Evolutionary conservation across 2,888 invertebrate genomes (phyloP), one percentile per base, ranked within the genome.

Genomic region (Lasioglossum villosulum): DNA sequence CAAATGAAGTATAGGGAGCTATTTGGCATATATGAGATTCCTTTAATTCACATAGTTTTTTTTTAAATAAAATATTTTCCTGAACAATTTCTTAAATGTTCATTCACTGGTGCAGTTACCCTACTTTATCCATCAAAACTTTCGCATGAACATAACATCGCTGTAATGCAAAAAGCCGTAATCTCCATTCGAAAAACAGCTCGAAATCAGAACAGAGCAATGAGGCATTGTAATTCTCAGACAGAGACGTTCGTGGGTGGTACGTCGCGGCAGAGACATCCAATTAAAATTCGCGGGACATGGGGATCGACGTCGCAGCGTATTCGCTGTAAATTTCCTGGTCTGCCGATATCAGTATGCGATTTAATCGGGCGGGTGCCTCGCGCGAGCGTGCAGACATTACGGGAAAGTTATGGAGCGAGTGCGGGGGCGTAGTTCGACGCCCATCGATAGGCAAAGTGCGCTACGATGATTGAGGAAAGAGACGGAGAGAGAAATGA

Each of bases 311-410:
- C 78, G 73, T 77, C 68, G 79, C 71, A 68, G 48, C 42, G 72
- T 48, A 45, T 80, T 81, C 84, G 78, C 82, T 79, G 88, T 89
- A 89, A 89, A 87, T 90, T 89, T 83, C 76, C 82, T 78, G 78
- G 78, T 68, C 83, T 90, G 91, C 90, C 91, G 88, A 90, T 90
- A 89, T 91, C 89, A 89, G 91, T 76, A 81, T 84, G 87, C 84
- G 89, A 83, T 90, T 86, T 86, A 85, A 89, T 82, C 78, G 75
- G 70, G 71, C 78, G 56, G 77, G 56, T 19, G 37, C 66, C 72
- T 71, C 71, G 76, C 78, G 34, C 63, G 34, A 16, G 66, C 27
- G 45, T 34, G 72, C 74, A 34, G 72, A 87, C 74, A 84, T 87
- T 82, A 82, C 72, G 52, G 84, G 48, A 78, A 90, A 90, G 91